These are phyloP conservation scores for Clarias pachynema DNA, from an alignment of 2,797 vertebrate species.

Conservation along the genomic window DNA sequence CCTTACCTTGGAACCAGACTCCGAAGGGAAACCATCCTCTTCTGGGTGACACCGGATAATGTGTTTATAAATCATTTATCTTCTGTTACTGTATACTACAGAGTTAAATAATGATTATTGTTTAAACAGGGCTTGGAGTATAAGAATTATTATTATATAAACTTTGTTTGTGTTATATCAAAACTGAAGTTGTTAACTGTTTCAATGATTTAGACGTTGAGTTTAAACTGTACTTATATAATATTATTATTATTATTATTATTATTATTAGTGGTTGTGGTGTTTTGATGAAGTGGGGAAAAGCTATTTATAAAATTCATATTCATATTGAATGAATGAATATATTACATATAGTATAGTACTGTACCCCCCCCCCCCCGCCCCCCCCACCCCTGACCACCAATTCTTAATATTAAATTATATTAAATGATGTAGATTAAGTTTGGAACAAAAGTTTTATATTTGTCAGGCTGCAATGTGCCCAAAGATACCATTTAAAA, in stretches of 20 bases:
- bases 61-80: neutral
- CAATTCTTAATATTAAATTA: too few relatives aligned
- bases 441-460: too few relatives aligned
- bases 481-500: too few relatives aligned
- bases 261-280: neutral
- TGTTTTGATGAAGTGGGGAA: neutral
- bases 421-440: too few relatives aligned
- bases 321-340: neutral
- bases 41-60: neutral
- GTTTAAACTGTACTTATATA: neutral
- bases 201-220: neutral
- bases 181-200: neutral
- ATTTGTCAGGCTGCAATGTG: too few relatives aligned
- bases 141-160: neutral
- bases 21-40: slow-evolving; percentile 1
- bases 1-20: neutral
- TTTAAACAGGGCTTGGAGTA: neutral
- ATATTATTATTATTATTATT: neutral
- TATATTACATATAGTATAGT: neutral
- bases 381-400: too few relatives aligned
- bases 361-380: too few relatives aligned
- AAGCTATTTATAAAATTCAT: neutral
- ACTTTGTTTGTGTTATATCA: neutral
- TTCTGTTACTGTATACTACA: neutral
- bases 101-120: neutral